Conservation (phyloP, 30 jellyfish, hydroid and myxozoan species). For the Clytia hemisphaerica region DNA sequence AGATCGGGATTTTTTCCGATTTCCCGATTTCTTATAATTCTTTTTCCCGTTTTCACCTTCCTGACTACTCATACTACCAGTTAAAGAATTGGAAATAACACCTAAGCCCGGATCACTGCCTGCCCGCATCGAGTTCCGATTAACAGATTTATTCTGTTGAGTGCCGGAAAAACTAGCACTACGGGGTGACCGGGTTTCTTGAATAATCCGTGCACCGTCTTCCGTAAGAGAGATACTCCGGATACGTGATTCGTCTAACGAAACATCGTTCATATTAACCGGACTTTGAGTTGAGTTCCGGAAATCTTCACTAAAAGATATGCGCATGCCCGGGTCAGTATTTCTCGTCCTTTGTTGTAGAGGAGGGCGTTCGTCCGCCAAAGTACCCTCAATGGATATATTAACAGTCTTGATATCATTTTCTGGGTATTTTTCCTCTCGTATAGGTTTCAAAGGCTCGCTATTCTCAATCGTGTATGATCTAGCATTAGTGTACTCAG, state of each 20-base stretch:
- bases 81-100: conserved; percentile 24
- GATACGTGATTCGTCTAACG: conserved; percentile 32
- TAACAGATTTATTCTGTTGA: conserved; percentile 5
- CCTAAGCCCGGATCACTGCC: conserved; percentile 93
- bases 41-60: conserved; percentile 35
- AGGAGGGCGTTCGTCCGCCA: not conserved
- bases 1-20: conserved; percentile 8
- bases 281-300: conserved; percentile 27
- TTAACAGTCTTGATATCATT: not conserved
- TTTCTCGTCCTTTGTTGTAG: conserved; percentile 7
- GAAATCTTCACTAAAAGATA: conserved; percentile 8
- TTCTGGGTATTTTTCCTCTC: conserved; percentile 32
- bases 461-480: conserved; percentile 1
- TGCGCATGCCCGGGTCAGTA: conserved; percentile 2
- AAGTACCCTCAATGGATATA: conserved; percentile 2
- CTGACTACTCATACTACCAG: conserved; percentile 64
- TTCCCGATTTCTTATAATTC: not conserved
- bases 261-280: not conserved
- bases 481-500: conserved; percentile 5
- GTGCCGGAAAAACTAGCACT: conserved; percentile 93
- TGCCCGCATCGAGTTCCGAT: conserved; percentile 26
- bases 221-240: conserved; percentile 81
- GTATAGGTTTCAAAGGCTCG: conserved; percentile 21
- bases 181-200: conserved; percentile 37
- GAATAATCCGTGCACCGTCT: not conserved